Conservation (phyloP, 2,113 vertebrate genomes). For the Nerophis ophidion region DNA sequence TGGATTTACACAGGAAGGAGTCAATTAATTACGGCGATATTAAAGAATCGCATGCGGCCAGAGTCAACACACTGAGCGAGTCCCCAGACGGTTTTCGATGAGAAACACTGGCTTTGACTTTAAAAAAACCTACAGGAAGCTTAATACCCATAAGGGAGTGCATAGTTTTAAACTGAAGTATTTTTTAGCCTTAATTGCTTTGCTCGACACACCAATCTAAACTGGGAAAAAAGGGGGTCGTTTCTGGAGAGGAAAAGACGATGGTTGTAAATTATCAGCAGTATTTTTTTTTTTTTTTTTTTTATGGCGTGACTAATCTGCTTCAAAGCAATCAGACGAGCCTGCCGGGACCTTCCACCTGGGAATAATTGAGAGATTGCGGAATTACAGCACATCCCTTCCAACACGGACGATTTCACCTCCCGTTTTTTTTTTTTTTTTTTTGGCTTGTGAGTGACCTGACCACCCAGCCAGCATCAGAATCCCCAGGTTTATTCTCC, state of each 20-base stretch:
- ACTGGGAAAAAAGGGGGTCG: conserved; percentile 18
- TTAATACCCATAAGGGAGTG: conserved; percentile 17
- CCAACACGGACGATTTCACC: conserved; percentile 23
- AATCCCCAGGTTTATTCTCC: conserved; percentile 15
- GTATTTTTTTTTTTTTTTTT: conserved; percentile 5
- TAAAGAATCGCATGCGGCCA: not conserved
- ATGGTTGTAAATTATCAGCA: conserved; percentile 30
- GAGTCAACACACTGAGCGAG: not conserved
- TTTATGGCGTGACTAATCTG: conserved; percentile 39
- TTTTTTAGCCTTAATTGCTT: conserved; percentile 33
- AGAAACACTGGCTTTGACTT: not conserved
- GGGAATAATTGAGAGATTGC: conserved; percentile 43
- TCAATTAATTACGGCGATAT: conserved; percentile 2
- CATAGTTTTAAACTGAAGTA: conserved; percentile 36
- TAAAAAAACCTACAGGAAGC: conserved; percentile 22
- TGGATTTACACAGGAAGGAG: not conserved
- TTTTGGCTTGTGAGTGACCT: conserved; percentile 21
- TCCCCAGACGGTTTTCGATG: not conserved
- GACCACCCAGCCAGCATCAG: conserved; percentile 34
- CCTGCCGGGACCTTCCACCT: conserved; percentile 38
- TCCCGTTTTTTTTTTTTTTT: conserved; percentile 7
- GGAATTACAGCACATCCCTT: conserved; percentile 40
- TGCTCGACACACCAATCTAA: conserved; percentile 9
- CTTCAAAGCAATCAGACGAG: conserved; percentile 37
- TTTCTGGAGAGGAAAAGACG: conserved; percentile 3